Evolutionary conservation across 2,888 invertebrate species (phyloP).

Genomic region (Xestia c-nigrum): DNA sequence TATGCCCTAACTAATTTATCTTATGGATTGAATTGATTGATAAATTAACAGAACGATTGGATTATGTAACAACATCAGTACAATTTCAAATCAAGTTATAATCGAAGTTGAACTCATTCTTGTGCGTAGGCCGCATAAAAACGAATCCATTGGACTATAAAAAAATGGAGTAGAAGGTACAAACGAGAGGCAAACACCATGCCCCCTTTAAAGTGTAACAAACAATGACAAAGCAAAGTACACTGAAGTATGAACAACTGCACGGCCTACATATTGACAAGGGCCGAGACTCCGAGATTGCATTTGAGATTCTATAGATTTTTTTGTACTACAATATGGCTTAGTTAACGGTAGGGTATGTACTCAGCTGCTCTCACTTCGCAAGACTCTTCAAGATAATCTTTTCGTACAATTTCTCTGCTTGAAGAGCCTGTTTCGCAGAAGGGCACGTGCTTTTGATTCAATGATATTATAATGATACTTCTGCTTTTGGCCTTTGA

Average conservation of each 20-base stretch:
- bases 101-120: slow-evolving; percentile 36
- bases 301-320: slow-evolving; percentile 70
- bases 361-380: slow-evolving; percentile 32
- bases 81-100: slow-evolving; percentile 22
- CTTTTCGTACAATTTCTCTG: slow-evolving; percentile 25
- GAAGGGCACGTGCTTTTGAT: slow-evolving; percentile 1
- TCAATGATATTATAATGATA: background rate
- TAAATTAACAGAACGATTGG: slow-evolving; percentile 13
- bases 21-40: background rate
- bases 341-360: slow-evolving; percentile 45
- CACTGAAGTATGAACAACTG: slow-evolving; percentile 41
- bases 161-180: slow-evolving; percentile 18
- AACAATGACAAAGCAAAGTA: slow-evolving; percentile 60
- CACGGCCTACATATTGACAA: slow-evolving; percentile 66
- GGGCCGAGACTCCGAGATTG: slow-evolving; percentile 70
- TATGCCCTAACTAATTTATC: background rate
- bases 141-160: slow-evolving; percentile 34
- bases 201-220: slow-evolving; percentile 47
- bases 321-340: slow-evolving; percentile 58
- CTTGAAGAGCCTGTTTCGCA: slow-evolving; percentile 21
- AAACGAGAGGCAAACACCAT: slow-evolving; percentile 37
- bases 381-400: slow-evolving; percentile 43
- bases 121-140: slow-evolving; percentile 28
- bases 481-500: background rate
- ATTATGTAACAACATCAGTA: slow-evolving; percentile 5